Conservation (phyloP, 2,797 vertebrate genomes). For the Moxostoma hubbsi region DNA sequence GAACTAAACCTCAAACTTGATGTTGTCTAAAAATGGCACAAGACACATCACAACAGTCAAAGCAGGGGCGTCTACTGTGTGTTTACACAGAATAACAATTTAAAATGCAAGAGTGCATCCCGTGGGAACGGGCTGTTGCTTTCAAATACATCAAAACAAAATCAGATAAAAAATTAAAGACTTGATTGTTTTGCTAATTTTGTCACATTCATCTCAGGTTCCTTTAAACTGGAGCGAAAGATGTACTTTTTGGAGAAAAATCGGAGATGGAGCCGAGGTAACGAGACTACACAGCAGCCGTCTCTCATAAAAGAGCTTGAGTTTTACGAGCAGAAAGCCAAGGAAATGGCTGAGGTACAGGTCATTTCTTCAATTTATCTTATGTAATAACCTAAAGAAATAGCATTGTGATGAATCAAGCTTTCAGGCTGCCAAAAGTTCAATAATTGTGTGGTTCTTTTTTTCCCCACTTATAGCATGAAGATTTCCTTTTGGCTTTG, state of each 20-base stretch:
- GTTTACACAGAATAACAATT: too few species aligned
- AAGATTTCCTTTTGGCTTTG: slow-evolving; percentile 94
- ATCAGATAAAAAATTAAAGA: not conserved
- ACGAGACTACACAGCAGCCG: slow-evolving; percentile 83
- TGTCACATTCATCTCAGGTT: slow-evolving; percentile 64
- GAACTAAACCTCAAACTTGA: too few species aligned
- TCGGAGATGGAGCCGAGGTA: slow-evolving; percentile 85
- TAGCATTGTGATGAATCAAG: not conserved
- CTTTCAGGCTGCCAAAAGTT: not conserved
- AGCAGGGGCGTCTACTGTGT: too few species aligned
- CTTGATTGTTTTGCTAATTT: not conserved
- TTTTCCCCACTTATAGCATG: slow-evolving; percentile 79
- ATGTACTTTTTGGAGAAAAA: slow-evolving; percentile 96
- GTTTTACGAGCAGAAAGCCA: slow-evolving; percentile 94
- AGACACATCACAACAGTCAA: too few species aligned
- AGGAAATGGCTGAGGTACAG: slow-evolving; percentile 94
- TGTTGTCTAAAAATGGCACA: too few species aligned
- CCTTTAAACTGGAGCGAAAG: slow-evolving; percentile 84
- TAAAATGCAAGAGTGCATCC: too few species aligned
- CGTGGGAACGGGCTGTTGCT: not conserved
- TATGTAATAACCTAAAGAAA: not conserved
- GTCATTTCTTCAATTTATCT: slow-evolving; percentile 3
- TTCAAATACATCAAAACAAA: not conserved
- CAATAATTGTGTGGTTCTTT: not conserved
- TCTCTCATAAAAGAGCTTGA: slow-evolving; percentile 86